A percentile compares a stretch with the other conserved stretches of the same genome.
These are phyloP conservation scores for Meiosimyza decipiens DNA, from an alignment of 2,888 invertebrate genomes.

Conservation along the genomic window DNA sequence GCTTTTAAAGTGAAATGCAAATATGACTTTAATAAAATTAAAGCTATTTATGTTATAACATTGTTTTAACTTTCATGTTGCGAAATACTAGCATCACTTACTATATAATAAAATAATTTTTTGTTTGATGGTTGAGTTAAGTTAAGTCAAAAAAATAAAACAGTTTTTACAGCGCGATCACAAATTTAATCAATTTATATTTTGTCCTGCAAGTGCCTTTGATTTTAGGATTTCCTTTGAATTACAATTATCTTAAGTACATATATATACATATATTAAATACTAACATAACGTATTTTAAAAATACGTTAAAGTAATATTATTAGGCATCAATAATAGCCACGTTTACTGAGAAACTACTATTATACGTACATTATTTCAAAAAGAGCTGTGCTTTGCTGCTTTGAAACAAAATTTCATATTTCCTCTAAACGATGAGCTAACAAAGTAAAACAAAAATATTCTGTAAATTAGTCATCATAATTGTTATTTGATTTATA, in stretches of 20 bases:
- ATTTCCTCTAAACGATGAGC: background rate
- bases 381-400: background rate
- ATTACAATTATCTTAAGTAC: too few species aligned
- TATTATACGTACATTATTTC: background rate
- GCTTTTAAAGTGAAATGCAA: too few species aligned
- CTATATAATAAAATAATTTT: too few species aligned
- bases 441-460: background rate
- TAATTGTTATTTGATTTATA: constrained; percentile 21
- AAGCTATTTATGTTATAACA: too few species aligned
- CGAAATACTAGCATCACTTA: too few species aligned
- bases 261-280: background rate
- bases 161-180: too few species aligned
- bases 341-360: background rate
- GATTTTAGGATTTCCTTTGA: background rate
- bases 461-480: constrained; percentile 14
- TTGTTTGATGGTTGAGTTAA: too few species aligned
- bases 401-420: background rate
- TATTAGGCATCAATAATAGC: background rate
- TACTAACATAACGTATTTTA: background rate
- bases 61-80: too few species aligned
- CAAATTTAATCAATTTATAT: background rate
- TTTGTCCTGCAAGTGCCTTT: constrained; percentile 18
- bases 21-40: too few species aligned
- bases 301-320: background rate
- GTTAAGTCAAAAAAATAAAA: too few species aligned